Conservation (phyloP, 2,888 invertebrate species). For the Drosophila mayaguana region DNA sequence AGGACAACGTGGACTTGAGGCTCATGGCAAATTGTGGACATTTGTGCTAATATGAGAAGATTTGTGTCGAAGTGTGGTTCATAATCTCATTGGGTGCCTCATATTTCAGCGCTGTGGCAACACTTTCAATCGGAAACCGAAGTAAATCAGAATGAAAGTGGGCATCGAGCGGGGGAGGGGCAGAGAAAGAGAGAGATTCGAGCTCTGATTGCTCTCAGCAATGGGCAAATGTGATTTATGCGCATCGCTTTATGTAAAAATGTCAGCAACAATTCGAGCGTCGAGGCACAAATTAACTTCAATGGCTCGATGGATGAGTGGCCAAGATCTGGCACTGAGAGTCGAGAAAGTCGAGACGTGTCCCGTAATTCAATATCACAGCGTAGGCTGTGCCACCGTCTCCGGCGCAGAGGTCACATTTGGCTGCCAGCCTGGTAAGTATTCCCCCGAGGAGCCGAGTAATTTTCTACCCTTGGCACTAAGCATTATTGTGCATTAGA, state of each 20-base stretch:
- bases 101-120: constrained; percentile 60
- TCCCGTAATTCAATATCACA: constrained; percentile 77
- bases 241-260: constrained; percentile 70
- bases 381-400: constrained; percentile 18
- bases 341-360: constrained; percentile 82
- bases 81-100: constrained; percentile 60
- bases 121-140: constrained; percentile 46
- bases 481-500: constrained; percentile 84
- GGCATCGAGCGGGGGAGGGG: neutral
- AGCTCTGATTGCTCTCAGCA: constrained; percentile 77
- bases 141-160: constrained; percentile 26
- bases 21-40: constrained; percentile 64
- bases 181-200: constrained; percentile 9
- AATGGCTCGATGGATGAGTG: constrained; percentile 15
- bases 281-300: constrained; percentile 73
- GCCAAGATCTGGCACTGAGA: constrained; percentile 9
- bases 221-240: constrained; percentile 83
- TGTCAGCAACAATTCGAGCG: constrained; percentile 80
- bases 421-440: constrained; percentile 74
- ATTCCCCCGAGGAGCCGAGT: constrained; percentile 82
- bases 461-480: constrained; percentile 81
- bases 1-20: constrained; percentile 24
- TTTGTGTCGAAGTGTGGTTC: constrained; percentile 13
- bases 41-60: constrained; percentile 69
- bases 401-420: constrained; percentile 82